Evolutionary conservation across 2,888 invertebrate genomes (phyloP), one percentile per base, ranked within the genome.

Genomic region (Nipponacmea schrenckii): DNA sequence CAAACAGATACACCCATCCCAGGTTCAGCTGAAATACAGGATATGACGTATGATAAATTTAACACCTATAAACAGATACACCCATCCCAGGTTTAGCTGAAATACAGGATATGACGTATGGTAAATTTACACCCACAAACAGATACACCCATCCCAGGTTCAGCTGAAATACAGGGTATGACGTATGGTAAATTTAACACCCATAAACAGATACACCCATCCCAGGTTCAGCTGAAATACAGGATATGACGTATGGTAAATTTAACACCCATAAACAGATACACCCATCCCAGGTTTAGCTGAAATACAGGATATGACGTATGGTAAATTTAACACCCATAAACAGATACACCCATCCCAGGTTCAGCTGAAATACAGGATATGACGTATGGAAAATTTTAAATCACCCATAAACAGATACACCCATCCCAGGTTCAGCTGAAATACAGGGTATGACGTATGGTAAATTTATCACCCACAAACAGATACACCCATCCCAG

Each of bases 251-350:
- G n/a, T n/a, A n/a, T n/a, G n/a, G n/a, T n/a, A n/a, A n/a, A n/a
- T n/a, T n/a, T n/a, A n/a, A 89, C 80, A 0, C 89, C 89, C 87
- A 89, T 89, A 72, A 90, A 86, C 39, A 86, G 76, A 76, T 90
- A 89, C 15, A 89, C 80, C 84, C 89, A 88, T 26, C 84, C 84
- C 20, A 89, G 77, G 69, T 80, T 84, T 26, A 87, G 74, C 86
- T 88, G 79, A 14, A 72, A 75, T 10, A 62, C 17, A 56, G 67
- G 15, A 17, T 12, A 39, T 14, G 12, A 46, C 24, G 45, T 15
- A 20, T 17, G 27, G 17, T 62, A 14, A 24, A 62, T 62, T 24
- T 2, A 3, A 3, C 2, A 56, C 4, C 56, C 20, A 5, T n/a
- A 20, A 56, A 5, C 20, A 86, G 76, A 76, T 90, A 89, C 15